Base-by-base conservation (phyloP, 2,797 vertebrate species). In the Leptatherina wallacei region DNA sequence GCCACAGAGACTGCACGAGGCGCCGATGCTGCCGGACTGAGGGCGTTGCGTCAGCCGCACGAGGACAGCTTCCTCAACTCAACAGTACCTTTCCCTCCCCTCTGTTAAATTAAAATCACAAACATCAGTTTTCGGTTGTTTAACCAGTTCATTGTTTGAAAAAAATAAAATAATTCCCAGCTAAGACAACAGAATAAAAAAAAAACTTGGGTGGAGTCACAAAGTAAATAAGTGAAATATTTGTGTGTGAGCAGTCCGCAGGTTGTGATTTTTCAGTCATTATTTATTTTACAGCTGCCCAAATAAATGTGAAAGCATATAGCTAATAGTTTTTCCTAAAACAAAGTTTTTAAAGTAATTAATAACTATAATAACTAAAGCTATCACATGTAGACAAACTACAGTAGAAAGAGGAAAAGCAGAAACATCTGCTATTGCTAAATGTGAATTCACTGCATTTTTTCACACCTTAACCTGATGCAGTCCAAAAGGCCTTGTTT, bases 11-110 rank as follows among this genome's bases (percentile, higher is more conserved):
- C 14, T 58, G 5, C 78, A 6, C 22, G 69, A 59, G 78, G n/a
- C 16, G 24, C 32, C 9, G 51, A 30, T 1, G 62, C 24, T 18
- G 14, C 57, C 0, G 56, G 38, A 9, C 16, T 0, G 11, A 7
- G 16, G 1, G 32, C 61, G 1, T 75, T 81, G 75, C 67, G 77
- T 88, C 85, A 83, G 42, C 54, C 20, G 47, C 56, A 2, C 0
- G 65, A 47, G 22, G 35, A 51, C 24, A 35, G 6, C 52, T 13
- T 14, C 2, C 4, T 0, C 30, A 0, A 2, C 11, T 63, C 27
- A 32, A n/a, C 20, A 35, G 2, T 0, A 33, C 14, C 22, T 3
- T 13, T 42, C 14, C n/a, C 32, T 22, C 27, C 33, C 47, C n/a
- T 51, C 18, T 51, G n/a, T 51, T 22, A 1, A 51, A 1, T 22